Conservation (phyloP, 2,888 invertebrate species). For the Dascillus cervinus region DNA sequence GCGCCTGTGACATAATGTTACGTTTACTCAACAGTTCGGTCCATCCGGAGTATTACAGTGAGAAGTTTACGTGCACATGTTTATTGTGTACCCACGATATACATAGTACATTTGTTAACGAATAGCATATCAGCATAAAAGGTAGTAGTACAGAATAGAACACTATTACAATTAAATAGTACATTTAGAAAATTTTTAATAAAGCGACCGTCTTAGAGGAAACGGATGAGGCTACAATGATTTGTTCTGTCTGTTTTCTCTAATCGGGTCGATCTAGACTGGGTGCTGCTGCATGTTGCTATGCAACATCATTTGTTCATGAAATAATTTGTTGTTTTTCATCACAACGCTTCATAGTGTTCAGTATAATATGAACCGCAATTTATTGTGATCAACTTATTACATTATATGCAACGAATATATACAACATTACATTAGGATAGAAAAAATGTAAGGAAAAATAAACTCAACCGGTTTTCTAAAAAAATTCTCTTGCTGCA, state of each 20-base stretch:
- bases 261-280: slow-evolving; percentile 27
- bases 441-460: slow-evolving; percentile 17
- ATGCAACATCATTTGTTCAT: slow-evolving; percentile 35
- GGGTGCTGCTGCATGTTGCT: slow-evolving; percentile 35
- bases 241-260: slow-evolving; percentile 8
- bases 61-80: slow-evolving; percentile 10
- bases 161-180: too few relatives aligned
- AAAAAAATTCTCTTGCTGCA: too few relatives aligned
- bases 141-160: slow-evolving; percentile 10
- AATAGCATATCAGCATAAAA: slow-evolving; percentile 35
- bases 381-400: slow-evolving; percentile 42
- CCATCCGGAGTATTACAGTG: slow-evolving; percentile 16
- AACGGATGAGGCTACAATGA: not conserved
- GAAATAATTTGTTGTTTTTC: slow-evolving; percentile 31
- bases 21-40: too few relatives aligned
- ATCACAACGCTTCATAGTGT: slow-evolving; percentile 42
- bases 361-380: slow-evolving; percentile 45
- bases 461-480: slow-evolving; percentile 17
- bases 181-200: not conserved
- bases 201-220: not conserved
- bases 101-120: slow-evolving; percentile 30
- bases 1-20: too few relatives aligned
- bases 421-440: slow-evolving; percentile 22
- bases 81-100: slow-evolving; percentile 17
- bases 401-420: slow-evolving; percentile 21